A percentile compares a stretch with the other conserved stretches of the same genome.
These are phyloP conservation scores for Turritopsis dohrnii DNA, from an alignment of 30 jellyfish, hydroid and myxozoan species.

Conservation along the genomic window DNA sequence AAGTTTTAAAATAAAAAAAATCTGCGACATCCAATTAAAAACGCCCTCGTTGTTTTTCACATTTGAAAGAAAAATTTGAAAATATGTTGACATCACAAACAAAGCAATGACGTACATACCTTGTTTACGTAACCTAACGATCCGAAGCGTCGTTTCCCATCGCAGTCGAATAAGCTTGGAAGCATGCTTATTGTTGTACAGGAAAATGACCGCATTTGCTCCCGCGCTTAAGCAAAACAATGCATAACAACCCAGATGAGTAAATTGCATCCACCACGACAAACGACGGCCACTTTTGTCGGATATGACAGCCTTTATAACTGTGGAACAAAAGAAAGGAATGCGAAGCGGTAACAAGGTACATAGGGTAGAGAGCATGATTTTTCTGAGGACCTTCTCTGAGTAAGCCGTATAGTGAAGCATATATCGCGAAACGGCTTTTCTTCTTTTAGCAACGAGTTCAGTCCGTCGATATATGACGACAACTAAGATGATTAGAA, in stretches of 20 bases:
- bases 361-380: slow-evolving; percentile 3
- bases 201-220: neutral
- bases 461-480: slow-evolving; percentile 7
- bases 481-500: neutral
- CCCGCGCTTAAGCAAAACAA: slow-evolving; percentile 6
- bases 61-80: too few relatives aligned
- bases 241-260: slow-evolving; percentile 10
- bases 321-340: slow-evolving; percentile 5
- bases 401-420: slow-evolving; percentile 12
- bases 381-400: slow-evolving; percentile 4
- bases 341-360: slow-evolving; percentile 12
- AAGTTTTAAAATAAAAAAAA: too few relatives aligned
- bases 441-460: neutral
- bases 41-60: too few relatives aligned
- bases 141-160: neutral
- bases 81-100: too few relatives aligned
- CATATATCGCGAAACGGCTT: slow-evolving; percentile 1
- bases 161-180: neutral
- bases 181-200: neutral
- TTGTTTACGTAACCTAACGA: neutral
- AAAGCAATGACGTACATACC: neutral
- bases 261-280: slow-evolving; percentile 18
- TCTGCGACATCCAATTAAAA: too few relatives aligned
- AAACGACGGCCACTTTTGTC: slow-evolving; percentile 17
- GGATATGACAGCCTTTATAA: slow-evolving; percentile 4